Percentiles rank a stretch among this genome's conserved stretches.
Conservation (phyloP, 1,140 invertebrate species). For the Alviniconcha marisindica region DNA sequence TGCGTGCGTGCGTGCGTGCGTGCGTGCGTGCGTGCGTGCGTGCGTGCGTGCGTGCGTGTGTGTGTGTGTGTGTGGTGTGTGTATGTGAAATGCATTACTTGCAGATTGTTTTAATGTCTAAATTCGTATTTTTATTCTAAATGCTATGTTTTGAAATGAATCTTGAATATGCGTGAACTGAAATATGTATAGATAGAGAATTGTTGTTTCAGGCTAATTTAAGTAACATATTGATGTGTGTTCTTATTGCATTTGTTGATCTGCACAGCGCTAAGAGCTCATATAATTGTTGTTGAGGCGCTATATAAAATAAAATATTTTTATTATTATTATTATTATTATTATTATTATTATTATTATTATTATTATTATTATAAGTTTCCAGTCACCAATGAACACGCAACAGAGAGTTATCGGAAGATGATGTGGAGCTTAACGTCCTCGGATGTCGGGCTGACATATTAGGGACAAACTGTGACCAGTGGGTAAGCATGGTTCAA, state of each 20-base stretch:
- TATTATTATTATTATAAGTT: not conserved
- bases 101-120: constrained; percentile 11
- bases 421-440: not conserved
- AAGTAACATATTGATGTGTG: not conserved
- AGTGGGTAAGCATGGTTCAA: too few relatives aligned
- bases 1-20: too few relatives aligned
- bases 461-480: too few relatives aligned
- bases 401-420: not conserved
- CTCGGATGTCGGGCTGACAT: not conserved
- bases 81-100: too few relatives aligned
- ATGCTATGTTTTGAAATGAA: too few relatives aligned
- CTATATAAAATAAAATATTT: not conserved
- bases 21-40: not conserved
- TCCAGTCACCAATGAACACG: not conserved
- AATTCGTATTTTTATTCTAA: too few relatives aligned
- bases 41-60: too few relatives aligned
- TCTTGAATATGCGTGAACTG: too few relatives aligned
- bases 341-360: not conserved
- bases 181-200: too few relatives aligned
- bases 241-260: not conserved
- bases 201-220: too few relatives aligned
- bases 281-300: not conserved
- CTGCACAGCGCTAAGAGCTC: not conserved
- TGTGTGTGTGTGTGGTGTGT: not conserved
- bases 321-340: not conserved